Conservation (phyloP, 2,113 vertebrate genomes). For the Chionomys nivalis region DNA sequence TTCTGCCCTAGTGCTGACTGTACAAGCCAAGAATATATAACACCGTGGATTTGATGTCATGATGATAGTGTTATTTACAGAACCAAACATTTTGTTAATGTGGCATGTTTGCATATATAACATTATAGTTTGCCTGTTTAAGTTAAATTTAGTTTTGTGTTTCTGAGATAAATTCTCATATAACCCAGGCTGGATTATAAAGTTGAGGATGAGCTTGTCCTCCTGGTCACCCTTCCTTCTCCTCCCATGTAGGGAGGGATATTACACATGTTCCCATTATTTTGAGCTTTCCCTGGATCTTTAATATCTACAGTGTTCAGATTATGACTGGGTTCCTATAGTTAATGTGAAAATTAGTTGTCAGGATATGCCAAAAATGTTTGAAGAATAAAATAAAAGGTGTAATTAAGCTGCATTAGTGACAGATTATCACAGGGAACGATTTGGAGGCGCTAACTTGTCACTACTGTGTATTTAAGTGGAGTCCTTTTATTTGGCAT, state of each 20-base stretch:
- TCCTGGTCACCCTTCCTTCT: background rate
- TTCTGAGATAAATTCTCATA: no score
- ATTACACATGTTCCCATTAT: background rate
- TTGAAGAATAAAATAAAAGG: background rate
- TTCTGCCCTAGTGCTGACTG: background rate
- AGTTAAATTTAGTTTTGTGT: background rate
- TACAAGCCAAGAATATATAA: background rate
- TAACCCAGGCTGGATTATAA: background rate
- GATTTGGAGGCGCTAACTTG: background rate
- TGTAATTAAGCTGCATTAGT: background rate
- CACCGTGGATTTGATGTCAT: background rate
- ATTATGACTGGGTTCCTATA: background rate
- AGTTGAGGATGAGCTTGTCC: background rate
- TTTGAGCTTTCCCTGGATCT: background rate
- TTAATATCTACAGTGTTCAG: background rate
- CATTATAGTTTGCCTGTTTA: background rate
- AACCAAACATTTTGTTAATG: background rate
- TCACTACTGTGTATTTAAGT: background rate
- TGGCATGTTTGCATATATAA: background rate
- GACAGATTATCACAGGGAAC: background rate
- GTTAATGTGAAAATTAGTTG: conserved; percentile 19
- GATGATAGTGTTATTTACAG: background rate
- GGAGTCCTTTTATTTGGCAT: background rate
- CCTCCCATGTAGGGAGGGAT: background rate
- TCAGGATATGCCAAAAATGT: background rate